A percentile compares a stretch with the other conserved stretches of the same genome.
Conservation (phyloP, 2,888 invertebrate species). For the Platypus cylindrus region DNA sequence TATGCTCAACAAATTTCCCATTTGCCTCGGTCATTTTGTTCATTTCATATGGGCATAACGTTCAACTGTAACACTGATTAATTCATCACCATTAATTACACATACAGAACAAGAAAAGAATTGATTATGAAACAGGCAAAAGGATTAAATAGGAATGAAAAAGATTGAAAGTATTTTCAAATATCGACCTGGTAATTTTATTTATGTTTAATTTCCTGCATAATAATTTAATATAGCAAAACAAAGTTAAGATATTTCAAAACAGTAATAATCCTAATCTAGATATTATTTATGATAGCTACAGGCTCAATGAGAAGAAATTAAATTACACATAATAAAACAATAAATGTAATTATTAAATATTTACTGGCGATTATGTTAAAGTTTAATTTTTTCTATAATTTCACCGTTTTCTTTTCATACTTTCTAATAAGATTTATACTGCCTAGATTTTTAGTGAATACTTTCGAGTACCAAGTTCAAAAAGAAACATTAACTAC, state of each 20-base stretch:
- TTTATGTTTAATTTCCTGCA: constrained; percentile 1
- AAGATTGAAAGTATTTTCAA: too few species aligned
- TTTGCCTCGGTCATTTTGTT: too few species aligned
- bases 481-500: too few species aligned
- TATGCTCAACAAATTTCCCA: too few species aligned
- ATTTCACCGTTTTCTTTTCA: constrained; percentile 10
- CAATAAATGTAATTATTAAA: constrained; percentile 15
- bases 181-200: too few species aligned
- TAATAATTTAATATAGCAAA: constrained; percentile 1
- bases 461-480: constrained; percentile 13
- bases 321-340: constrained; percentile 15
- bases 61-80: too few species aligned
- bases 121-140: too few species aligned
- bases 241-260: constrained; percentile 3
- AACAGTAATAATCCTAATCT: constrained; percentile 7
- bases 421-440: constrained; percentile 14
- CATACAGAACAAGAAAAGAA: too few species aligned
- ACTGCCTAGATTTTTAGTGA: constrained; percentile 6
- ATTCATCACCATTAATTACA: too few species aligned
- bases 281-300: constrained; percentile 10
- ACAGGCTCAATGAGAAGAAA: constrained; percentile 13
- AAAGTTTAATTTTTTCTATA: constrained; percentile 5
- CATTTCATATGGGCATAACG: too few species aligned
- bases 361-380: constrained; percentile 10
- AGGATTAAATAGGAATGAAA: too few species aligned